Evolutionary conservation across 2,113 vertebrate species (phyloP).

Genomic region (Lycaon pictus): DNA sequence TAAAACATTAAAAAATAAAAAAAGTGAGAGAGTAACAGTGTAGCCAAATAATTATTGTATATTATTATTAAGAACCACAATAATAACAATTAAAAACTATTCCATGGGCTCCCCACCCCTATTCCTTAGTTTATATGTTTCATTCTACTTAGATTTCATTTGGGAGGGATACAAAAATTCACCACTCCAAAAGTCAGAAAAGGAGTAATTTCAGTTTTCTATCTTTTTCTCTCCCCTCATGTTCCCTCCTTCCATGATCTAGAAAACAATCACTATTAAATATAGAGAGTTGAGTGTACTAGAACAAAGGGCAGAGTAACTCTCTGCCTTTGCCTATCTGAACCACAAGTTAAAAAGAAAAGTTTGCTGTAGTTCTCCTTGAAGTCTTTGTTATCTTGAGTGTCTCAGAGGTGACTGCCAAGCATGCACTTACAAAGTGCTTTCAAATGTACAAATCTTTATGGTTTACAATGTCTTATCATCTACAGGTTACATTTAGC

Average conservation of each 20-base stretch:
- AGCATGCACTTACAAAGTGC: background rate
- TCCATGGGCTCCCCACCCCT: background rate
- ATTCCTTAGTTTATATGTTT: background rate
- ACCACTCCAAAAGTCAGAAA: background rate
- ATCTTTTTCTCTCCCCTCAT: background rate
- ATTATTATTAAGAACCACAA: background rate
- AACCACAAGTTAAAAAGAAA: background rate
- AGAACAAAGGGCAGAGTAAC: background rate
- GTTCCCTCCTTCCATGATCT: background rate
- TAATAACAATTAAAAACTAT: background rate
- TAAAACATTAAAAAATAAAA: background rate
- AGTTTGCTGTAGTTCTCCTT: background rate
- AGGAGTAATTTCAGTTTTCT: background rate
- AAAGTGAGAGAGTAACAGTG: background rate
- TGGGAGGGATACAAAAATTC: background rate
- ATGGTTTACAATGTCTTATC: background rate
- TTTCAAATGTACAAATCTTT: background rate
- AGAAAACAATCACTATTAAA: background rate
- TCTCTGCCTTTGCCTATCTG: background rate
- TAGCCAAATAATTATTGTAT: background rate
- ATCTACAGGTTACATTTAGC: background rate
- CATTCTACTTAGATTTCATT: slow-evolving; percentile 13
- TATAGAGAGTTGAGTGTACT: background rate
- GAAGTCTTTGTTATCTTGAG: background rate
- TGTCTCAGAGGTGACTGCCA: background rate